These are phyloP conservation scores for Thera obeliscata DNA, from an alignment of 2,888 invertebrate genomes.

Conservation along the genomic window DNA sequence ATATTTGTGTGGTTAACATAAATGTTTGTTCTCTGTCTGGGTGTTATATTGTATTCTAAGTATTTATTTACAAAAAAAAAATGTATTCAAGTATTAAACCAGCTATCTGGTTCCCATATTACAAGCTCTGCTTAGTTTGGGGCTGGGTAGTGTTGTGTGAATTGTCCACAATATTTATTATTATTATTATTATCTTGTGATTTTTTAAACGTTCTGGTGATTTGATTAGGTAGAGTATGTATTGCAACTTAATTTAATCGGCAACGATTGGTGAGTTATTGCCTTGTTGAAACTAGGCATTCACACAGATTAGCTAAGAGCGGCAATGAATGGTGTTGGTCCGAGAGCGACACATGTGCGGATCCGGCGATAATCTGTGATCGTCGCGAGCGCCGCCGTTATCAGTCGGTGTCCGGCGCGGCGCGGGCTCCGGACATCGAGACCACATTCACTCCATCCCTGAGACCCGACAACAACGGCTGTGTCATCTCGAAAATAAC, in stretches of 20 bases:
- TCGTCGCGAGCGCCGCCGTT: conserved; percentile 58
- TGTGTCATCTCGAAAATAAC: conserved; percentile 56
- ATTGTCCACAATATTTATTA: too few relatives aligned
- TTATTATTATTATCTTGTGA: too few relatives aligned
- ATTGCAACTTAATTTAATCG: conserved; percentile 9
- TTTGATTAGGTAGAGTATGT: background rate
- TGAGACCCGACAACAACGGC: conserved; percentile 65
- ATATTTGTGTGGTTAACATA: too few relatives aligned
- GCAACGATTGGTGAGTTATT: conserved; percentile 9
- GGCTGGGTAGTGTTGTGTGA: too few relatives aligned
- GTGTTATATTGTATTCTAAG: too few relatives aligned
- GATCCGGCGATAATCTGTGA: conserved; percentile 75
- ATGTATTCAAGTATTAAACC: too few relatives aligned
- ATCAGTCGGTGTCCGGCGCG: conserved; percentile 50
- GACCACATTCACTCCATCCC: conserved; percentile 64
- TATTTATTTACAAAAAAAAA: too few relatives aligned
- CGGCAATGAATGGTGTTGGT: conserved; percentile 34
- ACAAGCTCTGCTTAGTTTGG: too few relatives aligned
- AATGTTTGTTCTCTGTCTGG: too few relatives aligned
- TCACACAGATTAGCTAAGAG: conserved; percentile 27
- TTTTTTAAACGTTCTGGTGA: too few relatives aligned
- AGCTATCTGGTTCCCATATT: too few relatives aligned
- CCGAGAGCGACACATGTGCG: conserved; percentile 45
- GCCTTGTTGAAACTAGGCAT: conserved; percentile 29
- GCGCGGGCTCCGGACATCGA: conserved; percentile 57